Base-by-base conservation (phyloP, 2,888 invertebrate species). In the Adelphocoris suturalis region DNA sequence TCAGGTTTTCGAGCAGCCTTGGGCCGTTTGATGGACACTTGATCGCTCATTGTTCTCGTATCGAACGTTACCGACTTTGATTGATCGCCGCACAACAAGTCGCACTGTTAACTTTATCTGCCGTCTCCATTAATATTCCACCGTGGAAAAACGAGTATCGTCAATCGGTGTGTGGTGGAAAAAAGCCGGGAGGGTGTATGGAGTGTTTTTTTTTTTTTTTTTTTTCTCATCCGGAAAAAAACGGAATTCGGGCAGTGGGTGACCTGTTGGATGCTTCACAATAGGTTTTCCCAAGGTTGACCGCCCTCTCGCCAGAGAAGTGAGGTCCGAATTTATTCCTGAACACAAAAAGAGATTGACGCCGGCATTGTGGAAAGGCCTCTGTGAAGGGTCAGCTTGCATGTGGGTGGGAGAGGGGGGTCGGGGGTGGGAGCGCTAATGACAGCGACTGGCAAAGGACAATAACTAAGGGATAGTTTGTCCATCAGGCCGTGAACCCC, bases 401-500 rank as follows among this genome's bases (percentile, higher is more conserved):
- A 23, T 68, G 68, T 52, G 23, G 16, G 52, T 11, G 16, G n/a
- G n/a, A 7, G n/a, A n/a, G 47, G 47, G 80, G 80, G 47, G 1
- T 13, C n/a, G 47, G 47, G 80, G n/a, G 46, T 37, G 47, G 80
- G 1, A 47, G 80, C 48, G 82, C 82, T 82, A 82, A 82, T 82
- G 82, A 82, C 85, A 61, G 47, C 48, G 82, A 52, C 55, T 52
- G 82, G 82, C 82, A 82, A 52, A 85, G 85, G 85, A 85, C 85
- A 85, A 85, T 85, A 85, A 85, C 85, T 61, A 61, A 47, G 85
- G 85, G 85, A 85, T 85, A 85, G 85, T 89, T 89, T 68, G 89
- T 82, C 89, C 89, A 89, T 89, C 89, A 89, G 82, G 57, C 82
- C 89, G 82, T 89, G 82, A 89, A 89, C 84, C 61, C 89, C 89